phyloP scores from a whole-genome alignment of 2,888 invertebrate species.

The Desoria tigrina region DNA sequence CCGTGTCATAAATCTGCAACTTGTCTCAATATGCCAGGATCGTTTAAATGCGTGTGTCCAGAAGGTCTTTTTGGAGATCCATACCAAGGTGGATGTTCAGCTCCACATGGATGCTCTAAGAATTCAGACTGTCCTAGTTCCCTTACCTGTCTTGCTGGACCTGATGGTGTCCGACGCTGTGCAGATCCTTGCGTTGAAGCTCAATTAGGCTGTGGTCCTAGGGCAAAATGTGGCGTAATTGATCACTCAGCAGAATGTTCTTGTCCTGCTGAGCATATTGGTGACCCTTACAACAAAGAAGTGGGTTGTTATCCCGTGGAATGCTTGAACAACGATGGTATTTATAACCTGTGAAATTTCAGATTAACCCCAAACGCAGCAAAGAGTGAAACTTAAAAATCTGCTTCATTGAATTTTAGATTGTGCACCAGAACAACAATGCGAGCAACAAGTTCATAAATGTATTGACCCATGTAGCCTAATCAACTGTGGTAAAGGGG shows the following conservation, averaged over 20 bases:
- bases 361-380: slow-evolving; percentile 74
- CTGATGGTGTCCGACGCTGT: slow-evolving; percentile 65
- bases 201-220: slow-evolving; percentile 70
- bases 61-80: slow-evolving; percentile 60
- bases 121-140: slow-evolving; percentile 74
- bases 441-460: slow-evolving; percentile 49
- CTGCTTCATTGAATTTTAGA: no score
- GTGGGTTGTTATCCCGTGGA: slow-evolving; percentile 88
- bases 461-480: slow-evolving; percentile 72
- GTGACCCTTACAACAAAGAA: slow-evolving; percentile 73
- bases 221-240: slow-evolving; percentile 73
- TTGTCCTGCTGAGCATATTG: slow-evolving; percentile 78
- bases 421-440: slow-evolving; percentile 33
- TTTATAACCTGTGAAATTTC: no score
- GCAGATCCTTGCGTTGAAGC: slow-evolving; percentile 73
- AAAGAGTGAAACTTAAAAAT: slow-evolving; percentile 74
- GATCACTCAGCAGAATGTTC: slow-evolving; percentile 68
- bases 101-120: slow-evolving; percentile 73
- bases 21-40: slow-evolving; percentile 78
- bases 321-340: slow-evolving; percentile 73
- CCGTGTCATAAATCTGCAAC: slow-evolving; percentile 79
- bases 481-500: slow-evolving; percentile 76
- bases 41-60: slow-evolving; percentile 77
- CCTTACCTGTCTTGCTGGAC: slow-evolving; percentile 65
- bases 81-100: slow-evolving; percentile 69